Evolutionary conservation across 2,888 invertebrate species (phyloP).

Genomic region (Sinohyriopsis cumingii): DNA sequence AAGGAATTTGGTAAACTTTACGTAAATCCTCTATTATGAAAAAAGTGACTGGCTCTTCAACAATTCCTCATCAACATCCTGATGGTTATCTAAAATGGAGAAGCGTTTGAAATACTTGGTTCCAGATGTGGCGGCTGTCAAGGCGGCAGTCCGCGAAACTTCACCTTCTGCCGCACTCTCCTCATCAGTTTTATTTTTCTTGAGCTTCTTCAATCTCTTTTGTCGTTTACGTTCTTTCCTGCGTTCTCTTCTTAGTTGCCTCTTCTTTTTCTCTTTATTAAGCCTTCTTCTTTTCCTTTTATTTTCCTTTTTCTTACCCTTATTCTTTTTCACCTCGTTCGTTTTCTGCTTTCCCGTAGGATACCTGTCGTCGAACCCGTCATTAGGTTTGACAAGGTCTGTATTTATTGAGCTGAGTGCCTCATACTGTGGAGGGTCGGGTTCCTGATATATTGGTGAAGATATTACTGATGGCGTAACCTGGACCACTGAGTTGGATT

Average conservation of each 20-base stretch:
- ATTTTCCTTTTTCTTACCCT: conserved; percentile 23
- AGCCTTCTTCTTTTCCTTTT: conserved; percentile 31
- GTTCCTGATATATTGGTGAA: conserved; percentile 33
- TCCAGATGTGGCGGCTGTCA: too few relatives aligned
- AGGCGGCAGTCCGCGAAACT: too few relatives aligned
- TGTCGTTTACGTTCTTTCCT: conserved; percentile 30
- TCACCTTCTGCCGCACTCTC: conserved; percentile 15
- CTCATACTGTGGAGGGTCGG: conserved; percentile 26
- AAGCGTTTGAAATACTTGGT: too few relatives aligned
- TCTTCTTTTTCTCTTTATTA: conserved; percentile 35
- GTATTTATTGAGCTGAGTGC: conserved; percentile 28
- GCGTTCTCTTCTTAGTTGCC: conserved; percentile 28
- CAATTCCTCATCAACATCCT: too few relatives aligned
- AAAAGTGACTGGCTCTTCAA: too few relatives aligned
- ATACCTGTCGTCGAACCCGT: conserved; percentile 19
- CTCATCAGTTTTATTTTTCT: conserved; percentile 8
- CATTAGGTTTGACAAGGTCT: conserved; percentile 8
- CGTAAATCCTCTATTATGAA: too few relatives aligned
- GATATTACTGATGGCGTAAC: conserved; percentile 33
- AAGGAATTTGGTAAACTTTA: too few relatives aligned
- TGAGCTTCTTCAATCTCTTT: conserved; percentile 14
- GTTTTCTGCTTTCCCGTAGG: conserved; percentile 18
- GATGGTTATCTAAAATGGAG: too few relatives aligned
- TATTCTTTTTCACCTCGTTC: conserved; percentile 28
- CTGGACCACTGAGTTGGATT: conserved; percentile 16